These are phyloP conservation scores for Megalops atlanticus DNA, from an alignment of 2,113 vertebrate genomes.

Conservation along the genomic window DNA sequence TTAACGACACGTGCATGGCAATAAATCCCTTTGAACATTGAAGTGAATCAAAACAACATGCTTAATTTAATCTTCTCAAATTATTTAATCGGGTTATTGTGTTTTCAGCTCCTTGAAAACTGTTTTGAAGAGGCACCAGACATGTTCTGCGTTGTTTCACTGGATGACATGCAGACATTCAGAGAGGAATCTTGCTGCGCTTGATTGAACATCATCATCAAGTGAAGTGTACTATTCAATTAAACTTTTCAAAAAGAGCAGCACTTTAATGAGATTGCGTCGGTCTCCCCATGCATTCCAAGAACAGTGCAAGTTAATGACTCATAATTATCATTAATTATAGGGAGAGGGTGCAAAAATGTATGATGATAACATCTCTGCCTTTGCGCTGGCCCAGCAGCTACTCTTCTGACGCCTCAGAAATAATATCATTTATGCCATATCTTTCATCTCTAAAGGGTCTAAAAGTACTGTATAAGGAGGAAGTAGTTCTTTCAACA, in stretches of 20 bases:
- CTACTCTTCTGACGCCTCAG: neutral
- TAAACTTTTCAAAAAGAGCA: neutral
- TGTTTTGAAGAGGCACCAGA: neutral
- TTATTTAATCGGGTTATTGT: neutral
- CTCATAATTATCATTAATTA: slow-evolving; percentile 1
- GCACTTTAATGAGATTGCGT: neutral
- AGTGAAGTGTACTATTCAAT: neutral
- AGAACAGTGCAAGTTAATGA: neutral
- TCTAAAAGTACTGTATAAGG: neutral
- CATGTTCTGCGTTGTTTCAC: neutral
- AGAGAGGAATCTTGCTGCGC: neutral
- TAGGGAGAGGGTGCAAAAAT: neutral
- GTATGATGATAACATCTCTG: neutral
- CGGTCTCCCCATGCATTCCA: neutral
- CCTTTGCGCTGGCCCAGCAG: neutral
- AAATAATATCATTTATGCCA: neutral
- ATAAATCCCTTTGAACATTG: slow-evolving; percentile 1
- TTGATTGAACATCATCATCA: neutral
- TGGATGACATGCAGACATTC: neutral
- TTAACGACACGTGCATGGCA: neutral
- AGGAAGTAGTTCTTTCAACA: neutral
- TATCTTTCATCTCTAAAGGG: neutral
- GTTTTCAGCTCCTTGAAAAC: neutral
- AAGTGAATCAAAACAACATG: neutral
- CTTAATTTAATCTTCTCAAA: neutral